Base-by-base conservation (phyloP, 1,140 invertebrate genomes). In the Notospermus geniculatus region DNA sequence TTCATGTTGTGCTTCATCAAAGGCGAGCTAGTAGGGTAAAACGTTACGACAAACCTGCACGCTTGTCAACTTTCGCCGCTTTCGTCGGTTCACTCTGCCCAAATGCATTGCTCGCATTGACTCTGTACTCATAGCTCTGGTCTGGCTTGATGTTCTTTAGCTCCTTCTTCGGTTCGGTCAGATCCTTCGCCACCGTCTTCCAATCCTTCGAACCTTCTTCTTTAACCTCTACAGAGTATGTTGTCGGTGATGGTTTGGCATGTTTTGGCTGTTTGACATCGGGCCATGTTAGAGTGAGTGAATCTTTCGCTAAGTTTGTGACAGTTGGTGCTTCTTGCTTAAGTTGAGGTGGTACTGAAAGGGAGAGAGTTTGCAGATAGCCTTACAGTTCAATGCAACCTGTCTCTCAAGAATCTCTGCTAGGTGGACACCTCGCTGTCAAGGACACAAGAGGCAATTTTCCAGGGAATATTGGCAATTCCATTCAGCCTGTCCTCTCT, bases 61-160 rank as follows among this genome's bases (percentile, higher is more conserved):
- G 46, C n/a, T 50, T 50, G 46, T 50, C 19, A 23, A 50, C 46
- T 9, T 19, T 50, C 19, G n/a, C 46, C 5, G 46, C 4, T 50
- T 19, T 19, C n/a, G 46, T 23, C 25, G 76, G 73, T 13, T 79
- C 78, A 67, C 75, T 76, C 17, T 66, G 54, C 7, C 78, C 78
- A 60, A 65, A 76, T 58, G 98, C 94, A 83, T 98, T 99, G 77
- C 97, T 94, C 27, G 96, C 96, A 53, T 92, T 85, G 0, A 98
- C 87, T 56, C 95, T 86, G 86, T 98, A 98, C 72, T 90, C 88
- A 81, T 98, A 98, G 66, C 92, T 91, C 67, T 87, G 88, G 74
- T 93, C 93, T 15, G 92, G 90, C 77, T 96, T 92, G n/a, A 73
- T 46, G 19, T 63, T 67, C 25, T 68, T 65, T 32, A 67, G 41